Base-by-base conservation (phyloP, 2,797 vertebrate species). In the Coracias cyanogaster region DNA sequence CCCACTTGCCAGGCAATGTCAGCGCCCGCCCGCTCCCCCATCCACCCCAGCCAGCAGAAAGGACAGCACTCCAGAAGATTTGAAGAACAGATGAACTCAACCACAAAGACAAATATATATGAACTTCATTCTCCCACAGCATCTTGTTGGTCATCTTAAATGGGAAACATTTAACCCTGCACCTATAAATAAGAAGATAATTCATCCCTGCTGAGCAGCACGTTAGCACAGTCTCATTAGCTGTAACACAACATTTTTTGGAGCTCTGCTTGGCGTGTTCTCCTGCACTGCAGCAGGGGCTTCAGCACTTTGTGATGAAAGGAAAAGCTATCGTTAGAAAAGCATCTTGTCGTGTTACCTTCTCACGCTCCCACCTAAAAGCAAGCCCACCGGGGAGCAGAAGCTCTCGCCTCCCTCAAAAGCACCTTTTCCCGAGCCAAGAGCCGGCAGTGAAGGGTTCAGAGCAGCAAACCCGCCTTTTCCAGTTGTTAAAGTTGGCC, bases 241-340 rank as follows among this genome's bases (percentile, higher is more conserved):
- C 96, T 94, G 16, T 43, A 48, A 77, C 51, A 74, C 88, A 67
- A 73, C 73, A 15, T 9, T 35, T 66, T 39, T 28, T 52, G 69
- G 62, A 89, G 92, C 86, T 82, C 83, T 91, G 89, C 81, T 96
- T 95, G 94, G 86, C 95, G 58, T 92, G 86, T 82, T 82, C 93
- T 96, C 91, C 98, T 97, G 98, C 98, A 98, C 94, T 98, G 97
- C 98, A 98, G 98, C 96, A 98, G 80, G 26, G 61, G 89, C 93
- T 97, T 94, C 82, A 82, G 88, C 93, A 89, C 90, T 97, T 93
- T 2, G 5, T 8, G 24, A 57, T 15, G 62, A 89, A 91, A 91
- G 86, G 58, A 67, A 84, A 79, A 97, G 78, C 85, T 22, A 49
- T 19, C 18, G 4, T 65, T 73, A 94, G 90, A 76, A 70, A 94